A percentile compares a stretch with the other conserved stretches of the same genome.
phyloP scores from a whole-genome alignment of 2,888 invertebrate species.

The Chymomyza procnemis region DNA sequence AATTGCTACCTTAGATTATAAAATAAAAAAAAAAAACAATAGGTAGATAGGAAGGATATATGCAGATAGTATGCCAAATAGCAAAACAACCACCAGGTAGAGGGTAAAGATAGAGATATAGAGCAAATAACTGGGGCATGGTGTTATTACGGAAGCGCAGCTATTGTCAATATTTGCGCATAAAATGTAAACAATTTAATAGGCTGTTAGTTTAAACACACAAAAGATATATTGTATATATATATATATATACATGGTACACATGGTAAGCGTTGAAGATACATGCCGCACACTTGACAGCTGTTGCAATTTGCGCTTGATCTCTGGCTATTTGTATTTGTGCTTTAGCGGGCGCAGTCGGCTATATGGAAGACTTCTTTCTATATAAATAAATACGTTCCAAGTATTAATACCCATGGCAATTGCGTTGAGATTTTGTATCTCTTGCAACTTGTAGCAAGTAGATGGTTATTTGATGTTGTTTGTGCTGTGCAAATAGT shows the following conservation, averaged over 20 bases:
- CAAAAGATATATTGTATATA: constrained; percentile 13
- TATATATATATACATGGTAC: constrained; percentile 11
- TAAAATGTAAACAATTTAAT: constrained; percentile 73
- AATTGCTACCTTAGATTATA: constrained; percentile 51
- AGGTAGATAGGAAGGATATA: background rate
- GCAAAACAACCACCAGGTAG: constrained; percentile 9
- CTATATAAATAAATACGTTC: too few relatives aligned
- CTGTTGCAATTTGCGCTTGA: constrained; percentile 72
- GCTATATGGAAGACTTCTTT: background rate
- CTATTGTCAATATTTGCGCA: constrained; percentile 67
- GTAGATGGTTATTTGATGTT: constrained; percentile 32
- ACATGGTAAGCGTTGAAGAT: background rate
- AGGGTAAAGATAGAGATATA: too few relatives aligned
- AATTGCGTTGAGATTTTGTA: constrained; percentile 47
- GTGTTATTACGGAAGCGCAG: constrained; percentile 43
- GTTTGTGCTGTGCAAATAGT: constrained; percentile 56
- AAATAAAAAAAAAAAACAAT: background rate
- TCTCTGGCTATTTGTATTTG: constrained; percentile 45
- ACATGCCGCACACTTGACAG: constrained; percentile 63
- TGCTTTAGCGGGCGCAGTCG: constrained; percentile 28
- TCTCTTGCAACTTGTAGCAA: constrained; percentile 57
- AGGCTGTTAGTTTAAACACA: constrained; percentile 58
- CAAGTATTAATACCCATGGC: background rate
- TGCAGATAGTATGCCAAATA: background rate
- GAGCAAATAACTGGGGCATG: background rate